Percentiles rank a stretch among this genome's conserved stretches.
Conservation (phyloP, 2,888 invertebrate genomes). For the Calameuta pallipes region DNA sequence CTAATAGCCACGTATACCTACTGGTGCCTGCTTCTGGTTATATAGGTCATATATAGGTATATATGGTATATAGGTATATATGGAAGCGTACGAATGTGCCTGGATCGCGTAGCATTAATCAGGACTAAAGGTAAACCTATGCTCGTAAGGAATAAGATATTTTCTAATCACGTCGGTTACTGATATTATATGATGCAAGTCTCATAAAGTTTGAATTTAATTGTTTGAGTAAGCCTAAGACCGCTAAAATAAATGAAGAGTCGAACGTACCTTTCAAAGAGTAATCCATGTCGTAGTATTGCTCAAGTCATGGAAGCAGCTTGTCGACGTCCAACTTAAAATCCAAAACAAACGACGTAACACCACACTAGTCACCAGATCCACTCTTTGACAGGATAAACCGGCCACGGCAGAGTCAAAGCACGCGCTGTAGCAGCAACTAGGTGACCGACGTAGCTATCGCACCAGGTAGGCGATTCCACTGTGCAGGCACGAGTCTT, state of each 20-base stretch:
- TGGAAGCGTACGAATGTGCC: neutral
- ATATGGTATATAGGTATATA: neutral
- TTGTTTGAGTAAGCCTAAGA: neutral
- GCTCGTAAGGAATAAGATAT: neutral
- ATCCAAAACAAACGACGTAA: neutral
- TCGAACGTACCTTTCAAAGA: constrained; percentile 48
- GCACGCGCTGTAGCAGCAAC: neutral
- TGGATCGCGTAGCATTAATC: neutral
- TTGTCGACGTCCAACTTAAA: neutral
- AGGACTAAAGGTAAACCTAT: neutral
- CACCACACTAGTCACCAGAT: neutral
- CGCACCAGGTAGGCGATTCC: neutral
- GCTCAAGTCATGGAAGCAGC: neutral
- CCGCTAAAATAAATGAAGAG: neutral
- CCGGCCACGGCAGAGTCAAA: neutral
- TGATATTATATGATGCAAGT: neutral
- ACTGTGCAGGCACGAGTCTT: neutral
- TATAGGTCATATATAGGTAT: too few species aligned
- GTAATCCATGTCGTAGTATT: constrained; percentile 47
- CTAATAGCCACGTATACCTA: neutral
- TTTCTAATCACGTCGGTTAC: neutral
- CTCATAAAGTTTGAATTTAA: neutral
- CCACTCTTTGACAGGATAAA: neutral
- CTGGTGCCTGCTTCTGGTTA: neutral
- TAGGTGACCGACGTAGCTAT: neutral